Conservation (phyloP, 2,888 invertebrate genomes). For the Drosophila cracens region DNA sequence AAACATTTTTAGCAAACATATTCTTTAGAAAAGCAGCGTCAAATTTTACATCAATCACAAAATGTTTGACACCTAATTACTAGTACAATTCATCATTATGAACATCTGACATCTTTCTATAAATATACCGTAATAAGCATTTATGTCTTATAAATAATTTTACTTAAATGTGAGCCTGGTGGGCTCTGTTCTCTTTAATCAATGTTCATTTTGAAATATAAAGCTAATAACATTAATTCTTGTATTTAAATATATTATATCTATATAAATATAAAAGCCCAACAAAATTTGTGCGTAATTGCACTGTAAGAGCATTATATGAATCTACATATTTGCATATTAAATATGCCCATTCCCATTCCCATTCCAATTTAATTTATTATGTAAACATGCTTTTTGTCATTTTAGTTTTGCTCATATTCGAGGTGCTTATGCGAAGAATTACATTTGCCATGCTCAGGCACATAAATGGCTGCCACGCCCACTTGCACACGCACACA, state of each 20-base stretch:
- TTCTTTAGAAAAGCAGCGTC: not conserved
- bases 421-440: constrained; percentile 17
- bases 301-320: not conserved
- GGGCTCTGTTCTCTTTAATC: not conserved
- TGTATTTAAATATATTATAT: not conserved
- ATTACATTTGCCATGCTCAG: constrained; percentile 27
- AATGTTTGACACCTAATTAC: not conserved
- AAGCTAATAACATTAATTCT: not conserved
- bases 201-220: not conserved
- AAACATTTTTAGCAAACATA: not conserved
- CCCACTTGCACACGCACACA: constrained; percentile 19
- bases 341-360: not conserved
- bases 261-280: not conserved
- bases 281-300: not conserved
- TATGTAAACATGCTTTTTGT: constrained; percentile 1
- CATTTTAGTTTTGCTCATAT: constrained; percentile 1
- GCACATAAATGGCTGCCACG: constrained; percentile 29
- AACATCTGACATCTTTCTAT: not conserved
- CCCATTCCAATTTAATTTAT: not conserved
- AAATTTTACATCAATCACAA: not conserved
- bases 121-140: not conserved
- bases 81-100: not conserved
- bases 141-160: not conserved
- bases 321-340: not conserved
- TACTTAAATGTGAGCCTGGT: not conserved